Conservation (phyloP, 1,140 invertebrate species). For the Apis laboriosa region DNA sequence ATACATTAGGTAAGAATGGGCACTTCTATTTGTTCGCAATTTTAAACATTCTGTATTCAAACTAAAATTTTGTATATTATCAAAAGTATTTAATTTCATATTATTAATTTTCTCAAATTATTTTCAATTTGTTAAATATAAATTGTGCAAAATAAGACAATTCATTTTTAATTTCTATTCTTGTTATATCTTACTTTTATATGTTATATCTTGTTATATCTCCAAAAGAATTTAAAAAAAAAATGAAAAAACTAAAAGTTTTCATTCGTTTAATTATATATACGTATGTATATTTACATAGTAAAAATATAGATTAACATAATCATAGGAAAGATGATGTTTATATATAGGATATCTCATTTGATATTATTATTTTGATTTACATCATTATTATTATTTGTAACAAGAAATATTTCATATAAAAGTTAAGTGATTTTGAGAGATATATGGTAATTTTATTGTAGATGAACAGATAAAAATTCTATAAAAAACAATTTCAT, state of each 20-base stretch:
- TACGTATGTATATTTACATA: slow-evolving; percentile 51
- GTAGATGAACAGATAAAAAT: too few relatives aligned
- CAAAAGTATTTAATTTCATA: slow-evolving; percentile 1
- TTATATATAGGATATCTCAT: too few relatives aligned
- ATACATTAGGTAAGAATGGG: background rate
- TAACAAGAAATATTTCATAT: too few relatives aligned
- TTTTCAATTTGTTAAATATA: background rate
- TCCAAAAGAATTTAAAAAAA: slow-evolving; percentile 13
- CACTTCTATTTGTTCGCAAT: background rate
- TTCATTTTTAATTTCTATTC: background rate
- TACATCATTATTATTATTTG: too few relatives aligned
- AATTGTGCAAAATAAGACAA: background rate
- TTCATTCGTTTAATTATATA: slow-evolving; percentile 1
- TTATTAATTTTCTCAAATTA: background rate
- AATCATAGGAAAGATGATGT: slow-evolving; percentile 36
- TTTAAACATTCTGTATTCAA: background rate
- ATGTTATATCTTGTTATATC: background rate
- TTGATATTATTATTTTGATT: too few relatives aligned
- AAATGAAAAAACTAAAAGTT: slow-evolving; percentile 20
- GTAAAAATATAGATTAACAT: slow-evolving; percentile 53
- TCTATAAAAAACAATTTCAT: too few relatives aligned
- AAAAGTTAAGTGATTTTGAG: too few relatives aligned
- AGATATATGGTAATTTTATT: too few relatives aligned
- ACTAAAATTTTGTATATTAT: background rate
- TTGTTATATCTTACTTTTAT: background rate